Evolutionary conservation across 2,888 invertebrate species (phyloP).

Genomic region (Lucinisca nassula): DNA sequence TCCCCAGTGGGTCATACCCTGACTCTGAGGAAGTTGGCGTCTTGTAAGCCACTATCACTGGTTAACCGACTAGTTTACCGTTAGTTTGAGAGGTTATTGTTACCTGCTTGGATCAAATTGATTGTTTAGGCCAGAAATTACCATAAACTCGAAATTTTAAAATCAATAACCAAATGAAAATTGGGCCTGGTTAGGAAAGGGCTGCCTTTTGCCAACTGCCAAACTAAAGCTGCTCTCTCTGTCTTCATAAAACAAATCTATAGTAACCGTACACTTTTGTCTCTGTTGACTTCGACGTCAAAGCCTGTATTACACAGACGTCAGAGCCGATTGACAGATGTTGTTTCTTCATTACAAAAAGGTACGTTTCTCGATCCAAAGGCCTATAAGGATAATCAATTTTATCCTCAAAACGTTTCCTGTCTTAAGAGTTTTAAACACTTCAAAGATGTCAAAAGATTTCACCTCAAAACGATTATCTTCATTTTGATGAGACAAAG

Average conservation of each 20-base stretch:
- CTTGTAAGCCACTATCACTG: neutral
- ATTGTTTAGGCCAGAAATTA: neutral
- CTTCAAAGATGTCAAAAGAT: neutral
- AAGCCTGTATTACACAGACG: no score
- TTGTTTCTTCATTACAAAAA: no score
- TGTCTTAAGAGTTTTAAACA: constrained; percentile 6
- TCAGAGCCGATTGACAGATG: no score
- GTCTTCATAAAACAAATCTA: no score
- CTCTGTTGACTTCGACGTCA: no score
- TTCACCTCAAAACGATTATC: neutral
- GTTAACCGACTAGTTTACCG: neutral
- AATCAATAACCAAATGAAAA: constrained; percentile 5
- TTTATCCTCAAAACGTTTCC: constrained; percentile 8
- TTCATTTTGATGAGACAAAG: neutral
- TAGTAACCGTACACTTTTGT: no score
- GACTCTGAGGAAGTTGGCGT: no score
- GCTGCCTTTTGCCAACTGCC: no score
- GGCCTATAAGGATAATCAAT: neutral
- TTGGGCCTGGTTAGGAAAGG: neutral
- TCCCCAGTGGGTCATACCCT: no score
- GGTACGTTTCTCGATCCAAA: no score
- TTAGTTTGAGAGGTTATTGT: neutral
- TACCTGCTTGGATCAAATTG: neutral
- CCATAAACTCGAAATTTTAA: neutral
- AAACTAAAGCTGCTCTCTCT: no score